Evolutionary conservation across 64 coral and sea anemone genomes (phyloP), one percentile per base, ranked within the genome.

Genomic region (Catalaphyllia jardinei): DNA sequence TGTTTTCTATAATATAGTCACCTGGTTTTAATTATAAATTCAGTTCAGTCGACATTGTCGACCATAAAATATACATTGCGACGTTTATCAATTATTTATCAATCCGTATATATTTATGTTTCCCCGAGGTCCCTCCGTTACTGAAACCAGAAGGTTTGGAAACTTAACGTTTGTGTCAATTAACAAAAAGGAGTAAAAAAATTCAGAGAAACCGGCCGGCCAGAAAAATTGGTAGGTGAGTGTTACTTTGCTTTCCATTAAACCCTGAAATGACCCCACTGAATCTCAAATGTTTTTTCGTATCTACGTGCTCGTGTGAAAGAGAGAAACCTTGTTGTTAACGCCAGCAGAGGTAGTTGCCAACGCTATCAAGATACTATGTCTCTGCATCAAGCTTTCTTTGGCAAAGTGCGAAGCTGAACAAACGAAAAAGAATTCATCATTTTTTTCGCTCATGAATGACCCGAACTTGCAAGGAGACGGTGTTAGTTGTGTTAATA

Each of bases 11-110:
- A 71, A 28, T 27, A 4, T 71, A 49, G 33, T 71, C 81, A 85
- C 62, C 62, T 69, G 81, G 62, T 50, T 42, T 39, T 71, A 85
- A 85, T 85, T 85, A 85, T 29, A 24, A 85, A 85, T 85, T 85
- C 81, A 51, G 22, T 46, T 27, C 42, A 46, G 42, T 82, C 18
- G 17, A 39, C 62, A 83, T 83, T 64, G 31, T 8, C 1, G 31
- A n/a, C 61, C 61, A 85, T 69, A 71, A 85, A 52, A 69, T 85
- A 85, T 85, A 71, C 63, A 85, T 85, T 39, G 16, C 35, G 2
- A 85, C 63, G 50, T 4, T 71, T 28, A 85, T 85, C 63, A 85
- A 85, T 85, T 51, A 85, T 85, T 85, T 71, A 85, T 51, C 62
- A 71, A 20, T 71, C 60, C 31, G n/a, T 71, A 27, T 57, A 57